A percentile compares a stretch with the other conserved stretches of the same genome.
Evolutionary conservation across 2,113 vertebrate genomes (phyloP).

Genomic region (Onychostoma macrolepis): DNA sequence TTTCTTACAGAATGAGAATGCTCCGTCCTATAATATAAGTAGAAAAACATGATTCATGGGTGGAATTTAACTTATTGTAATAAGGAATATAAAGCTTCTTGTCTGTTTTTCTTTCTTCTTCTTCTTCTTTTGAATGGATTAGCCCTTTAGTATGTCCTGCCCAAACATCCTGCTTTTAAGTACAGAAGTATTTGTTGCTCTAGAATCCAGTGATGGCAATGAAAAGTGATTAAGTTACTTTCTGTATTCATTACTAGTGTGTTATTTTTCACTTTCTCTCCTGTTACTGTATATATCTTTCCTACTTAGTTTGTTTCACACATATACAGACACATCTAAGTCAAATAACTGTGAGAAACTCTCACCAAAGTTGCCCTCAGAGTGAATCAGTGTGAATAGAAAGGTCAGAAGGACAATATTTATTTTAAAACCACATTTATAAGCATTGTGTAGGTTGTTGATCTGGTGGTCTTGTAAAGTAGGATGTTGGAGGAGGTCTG

Average conservation of each 20-base stretch:
- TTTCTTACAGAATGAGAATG: too few species aligned
- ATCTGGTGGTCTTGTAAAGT: background rate
- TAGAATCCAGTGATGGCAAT: constrained; percentile 7
- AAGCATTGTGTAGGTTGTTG: background rate
- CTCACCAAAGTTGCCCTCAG: background rate
- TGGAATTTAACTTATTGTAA: background rate
- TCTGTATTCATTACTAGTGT: constrained; percentile 23
- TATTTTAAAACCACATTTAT: background rate
- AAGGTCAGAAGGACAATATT: constrained; percentile 1
- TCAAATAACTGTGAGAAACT: background rate
- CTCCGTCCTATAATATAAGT: background rate
- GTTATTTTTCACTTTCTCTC: constrained; percentile 25
- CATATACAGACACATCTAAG: constrained; percentile 20
- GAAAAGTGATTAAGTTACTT: constrained; percentile 43
- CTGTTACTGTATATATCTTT: constrained; percentile 15
- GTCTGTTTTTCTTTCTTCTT: background rate
- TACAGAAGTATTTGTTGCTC: background rate
- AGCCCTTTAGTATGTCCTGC: background rate
- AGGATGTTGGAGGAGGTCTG: background rate
- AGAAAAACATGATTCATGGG: background rate
- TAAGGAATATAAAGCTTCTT: background rate
- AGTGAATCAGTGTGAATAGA: background rate
- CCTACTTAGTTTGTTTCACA: constrained; percentile 10
- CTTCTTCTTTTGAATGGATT: background rate
- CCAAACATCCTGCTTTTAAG: constrained; percentile 30